Conservation (phyloP, 1,140 invertebrate genomes). For the Nasonia giraulti region DNA sequence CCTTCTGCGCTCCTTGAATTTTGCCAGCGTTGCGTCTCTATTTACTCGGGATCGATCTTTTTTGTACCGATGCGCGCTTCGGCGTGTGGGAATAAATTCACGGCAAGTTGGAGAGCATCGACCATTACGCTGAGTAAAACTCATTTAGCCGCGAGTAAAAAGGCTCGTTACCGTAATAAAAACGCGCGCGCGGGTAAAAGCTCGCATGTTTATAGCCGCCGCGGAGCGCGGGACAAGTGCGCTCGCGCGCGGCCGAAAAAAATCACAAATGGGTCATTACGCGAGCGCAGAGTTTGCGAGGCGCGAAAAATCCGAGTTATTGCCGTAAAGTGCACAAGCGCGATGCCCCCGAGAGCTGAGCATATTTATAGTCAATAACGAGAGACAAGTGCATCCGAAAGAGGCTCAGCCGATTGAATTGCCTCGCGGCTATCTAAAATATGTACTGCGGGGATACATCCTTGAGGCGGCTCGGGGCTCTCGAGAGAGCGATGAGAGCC, state of each 20-base stretch:
- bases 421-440: conserved; percentile 30
- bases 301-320: conserved; percentile 31
- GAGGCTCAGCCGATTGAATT: conserved; percentile 25
- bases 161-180: conserved; percentile 25
- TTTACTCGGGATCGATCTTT: not conserved
- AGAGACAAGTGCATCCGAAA: conserved; percentile 38
- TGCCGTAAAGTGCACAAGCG: conserved; percentile 7
- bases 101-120: not conserved
- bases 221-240: conserved; percentile 24
- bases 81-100: not conserved
- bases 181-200: not conserved
- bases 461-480: not conserved
- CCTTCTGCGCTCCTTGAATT: not conserved
- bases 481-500: not conserved
- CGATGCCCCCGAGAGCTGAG: not conserved
- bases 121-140: conserved; percentile 8
- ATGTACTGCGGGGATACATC: conserved; percentile 15
- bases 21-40: not conserved
- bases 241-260: not conserved
- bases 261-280: conserved; percentile 25
- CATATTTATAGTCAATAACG: conserved; percentile 43
- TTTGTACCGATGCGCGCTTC: not conserved
- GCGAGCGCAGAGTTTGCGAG: conserved; percentile 11
- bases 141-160: conserved; percentile 8
- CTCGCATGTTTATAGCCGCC: conserved; percentile 30